Evolutionary conservation across 1,140 invertebrate species (phyloP), one percentile per base, ranked within the genome.

Genomic region (Tetramorium parvispinum): DNA sequence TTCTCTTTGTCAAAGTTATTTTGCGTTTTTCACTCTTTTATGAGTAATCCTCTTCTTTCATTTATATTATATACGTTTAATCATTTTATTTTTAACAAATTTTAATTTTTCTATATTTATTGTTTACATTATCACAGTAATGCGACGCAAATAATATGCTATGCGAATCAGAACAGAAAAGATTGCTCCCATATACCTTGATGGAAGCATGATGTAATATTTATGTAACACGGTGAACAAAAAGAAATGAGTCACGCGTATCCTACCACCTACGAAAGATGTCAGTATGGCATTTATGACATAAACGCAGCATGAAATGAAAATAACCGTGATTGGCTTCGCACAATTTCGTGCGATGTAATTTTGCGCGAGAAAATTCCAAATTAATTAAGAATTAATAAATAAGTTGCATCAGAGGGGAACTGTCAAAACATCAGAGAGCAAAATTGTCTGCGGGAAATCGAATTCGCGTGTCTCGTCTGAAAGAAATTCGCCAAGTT

Each of bases 201-300:
- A 49, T 21, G 24, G 53, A 59, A 75, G n/a, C 5, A 59, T 83
- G 68, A 83, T 75, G 79, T 83, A 83, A 85, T 37, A 55, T 85
- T 79, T 81, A 85, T 77, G 76, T 85, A 85, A 85, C 37, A 78
- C 46, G 37, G 21, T 78, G 71, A 79, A 65, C 65, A 88, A 85
- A 63, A 82, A 76, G 66, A 68, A 75, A 82, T 90, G 86, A 90
- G 75, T 89, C 81, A 87, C 32, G 16, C 68, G 51, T 65, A 70
- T 85, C 53, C 68, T 85, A 70, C 81, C 70, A 77, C 88, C 89
- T 68, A 90, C 89, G 70, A 37, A 32, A 77, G 2, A 55, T 40
- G 37, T 87, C 27, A 32, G 65, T 63, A 57, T 53, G 59, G 77
- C 76, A 63, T 89, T 86, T 70, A 78, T 57, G 73, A 70, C 24